Evolutionary conservation across 1,140 invertebrate species (phyloP), one percentile per base, ranked within the genome.

Genomic region (Brachionus rubens): DNA sequence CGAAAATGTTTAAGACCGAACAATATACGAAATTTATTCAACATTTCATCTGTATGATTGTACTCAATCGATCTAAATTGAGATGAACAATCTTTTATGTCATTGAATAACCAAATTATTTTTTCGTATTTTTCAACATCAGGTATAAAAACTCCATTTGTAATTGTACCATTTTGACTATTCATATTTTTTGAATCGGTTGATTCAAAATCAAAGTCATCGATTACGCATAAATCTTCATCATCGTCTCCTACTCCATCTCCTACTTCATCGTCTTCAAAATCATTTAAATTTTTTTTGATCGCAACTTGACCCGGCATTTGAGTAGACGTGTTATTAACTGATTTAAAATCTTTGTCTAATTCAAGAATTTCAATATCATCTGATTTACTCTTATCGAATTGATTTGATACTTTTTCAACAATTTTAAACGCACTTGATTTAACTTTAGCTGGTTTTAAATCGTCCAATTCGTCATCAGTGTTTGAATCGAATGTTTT

Each of bases 1-100:
- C 96, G 88, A 82, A 98, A 99, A 3, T 87, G 87, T 78, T 90
- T 88, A 12, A 99, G 86, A 65, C 93, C 91, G 86, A 99, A 98
- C 79, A 88, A 90, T 78, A 90, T n/a, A 26, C 28, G 14, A 50
- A 68, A 68, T 28, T 7, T 16, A 16, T 21, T 41, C 12, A 68
- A 16, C 43, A 68, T 46, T 9, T 5, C 9, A 6, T 68, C 28
- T 46, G 40, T 47, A 50, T 68, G 65, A 4, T 14, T 6, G 46
- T 33, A 68, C 4, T 46, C 16, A 9, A 33, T 7, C 10, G 24
- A 3, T 46, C 21, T 21, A 50, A 26, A 68, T 47, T 47, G 24
- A 4, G 65, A 12, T 26, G n/a, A 19, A 50, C 19, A 28, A 36
- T 68, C 65, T 21, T 28, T 14, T 10, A 43, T 28, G 14, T 68